phyloP scores from a whole-genome alignment of 2,797 vertebrate species.

The Sebastes iracundus region DNA sequence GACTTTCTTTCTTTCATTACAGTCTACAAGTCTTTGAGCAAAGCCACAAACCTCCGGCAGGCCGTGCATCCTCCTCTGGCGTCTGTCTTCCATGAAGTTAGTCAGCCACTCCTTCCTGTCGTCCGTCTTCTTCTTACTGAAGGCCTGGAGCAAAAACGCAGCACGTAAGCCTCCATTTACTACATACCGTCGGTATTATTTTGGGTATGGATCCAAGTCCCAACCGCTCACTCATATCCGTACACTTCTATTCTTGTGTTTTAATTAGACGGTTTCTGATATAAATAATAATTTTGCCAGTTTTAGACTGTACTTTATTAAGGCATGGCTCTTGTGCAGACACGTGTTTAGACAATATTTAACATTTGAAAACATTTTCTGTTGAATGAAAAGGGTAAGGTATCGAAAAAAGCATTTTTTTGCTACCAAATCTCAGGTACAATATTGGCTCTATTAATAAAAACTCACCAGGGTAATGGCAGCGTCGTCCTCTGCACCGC shows the following conservation, averaged over 20 bases:
- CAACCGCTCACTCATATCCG: neutral
- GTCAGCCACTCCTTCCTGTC: slow-evolving; percentile 99
- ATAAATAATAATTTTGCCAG: neutral
- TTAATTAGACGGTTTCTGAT: rapidly evolving
- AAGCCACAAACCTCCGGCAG: slow-evolving; percentile 90
- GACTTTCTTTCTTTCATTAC: neutral
- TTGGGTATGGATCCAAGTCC: neutral
- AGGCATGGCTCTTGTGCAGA: neutral
- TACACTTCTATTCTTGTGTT: neutral
- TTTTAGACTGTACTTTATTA: neutral
- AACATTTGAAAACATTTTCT: neutral
- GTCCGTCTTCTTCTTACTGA: slow-evolving; percentile 99
- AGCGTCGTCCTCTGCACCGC: slow-evolving; percentile 95
- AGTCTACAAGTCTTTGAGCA: neutral
- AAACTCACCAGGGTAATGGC: slow-evolving; percentile 94
- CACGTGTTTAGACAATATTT: neutral
- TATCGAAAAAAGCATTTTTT: neutral
- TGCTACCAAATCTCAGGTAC: neutral
- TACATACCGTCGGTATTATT: neutral
- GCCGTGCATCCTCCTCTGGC: slow-evolving; percentile 95
- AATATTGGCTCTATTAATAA: neutral
- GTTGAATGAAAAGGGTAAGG: neutral
- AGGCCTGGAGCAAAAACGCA: slow-evolving; percentile 83
- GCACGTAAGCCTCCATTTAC: neutral
- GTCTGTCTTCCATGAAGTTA: slow-evolving; percentile 98